Evolutionary conservation across 2,888 invertebrate species (phyloP), one percentile per base, ranked within the genome.

Genomic region (Hemithea aestivaria): DNA sequence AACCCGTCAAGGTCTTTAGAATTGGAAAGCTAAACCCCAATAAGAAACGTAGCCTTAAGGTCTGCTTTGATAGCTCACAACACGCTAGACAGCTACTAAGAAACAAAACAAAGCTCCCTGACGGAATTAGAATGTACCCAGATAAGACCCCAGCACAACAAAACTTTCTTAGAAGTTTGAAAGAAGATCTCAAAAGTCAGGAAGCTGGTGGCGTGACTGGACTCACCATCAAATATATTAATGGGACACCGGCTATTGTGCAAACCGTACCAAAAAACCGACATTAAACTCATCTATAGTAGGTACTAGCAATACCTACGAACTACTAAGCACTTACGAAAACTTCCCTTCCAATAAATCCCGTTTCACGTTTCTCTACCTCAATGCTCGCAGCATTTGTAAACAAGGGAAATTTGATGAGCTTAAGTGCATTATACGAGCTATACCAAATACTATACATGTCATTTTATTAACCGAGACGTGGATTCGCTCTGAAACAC

Each of bases 21-120:
- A 30, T 58, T 7, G 57, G 55, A 1, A 55, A 56, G 44, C 54
- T 45, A 25, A 34, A 12, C 1, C 37, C 39, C 1, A 34, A 37
- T 7, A 53, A 51, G 31, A 38, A 42, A 23, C 39, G 53, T 1
- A 44, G 41, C 0, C 9, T 59, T 10, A 56, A 57, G 40, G 40
- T 50, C 5, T 48, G 8, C 12, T 54, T 49, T 27, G 24, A 40
- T 5, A 40, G 32, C n/a, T 8, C 9, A 4, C 33, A 40, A 2
- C 35, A 28, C 2, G 25, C 47, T 12, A 54, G 46, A 36, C 22
- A 42, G 7, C 2, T 56, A 7, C 28, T 51, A 16, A 31, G 36
- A 0, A 55, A 51, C 16, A 50, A 47, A 22, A 16, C 12, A 1
- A 54, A 48, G 9, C 9, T 50, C n/a, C 38, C 40, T 0, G 27